Base-by-base conservation (phyloP, 2,888 invertebrate species). In the Asteroscopus sphinx region DNA sequence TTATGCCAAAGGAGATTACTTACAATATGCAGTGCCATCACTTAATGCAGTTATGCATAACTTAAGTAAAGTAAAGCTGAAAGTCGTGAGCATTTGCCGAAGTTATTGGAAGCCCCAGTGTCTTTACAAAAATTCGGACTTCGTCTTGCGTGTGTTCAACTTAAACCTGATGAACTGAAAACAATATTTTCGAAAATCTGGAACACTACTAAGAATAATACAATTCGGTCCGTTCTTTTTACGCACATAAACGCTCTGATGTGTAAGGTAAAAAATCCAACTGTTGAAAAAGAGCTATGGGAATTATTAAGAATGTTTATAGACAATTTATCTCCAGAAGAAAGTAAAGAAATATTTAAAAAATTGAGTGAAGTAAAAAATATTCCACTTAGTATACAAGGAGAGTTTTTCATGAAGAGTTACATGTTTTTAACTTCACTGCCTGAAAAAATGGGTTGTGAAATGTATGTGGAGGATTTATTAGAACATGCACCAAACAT, bases 1-100 rank as follows among this genome's bases (percentile, higher is more conserved):
- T 46, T 93, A 86, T 58, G 89, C 91, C 2, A 87, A 85, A 75
- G 89, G 90, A 17, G 91, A 92, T 68, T 91, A 91, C 58, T 77
- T 91, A 35, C 89, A 91, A 60, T 87, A 76, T 54, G 76, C 80
- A 7, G 76, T 91, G 9, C 86, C 88, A 1, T 90, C 92, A 13
- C 72, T 92, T 6, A 81, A 73, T 55, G 77, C 91, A 5, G 66
- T 91, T 26, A 73, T 88, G 12, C 71, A 82, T 32, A 86, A 89
- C 58, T 57, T 88, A 36, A 88, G 83, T 44, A 55, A 36, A 88
- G 83, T 44, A 55, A 63, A 13, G 58, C 17, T 11, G 74, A 79
- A 36, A 77, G 79, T 47, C 74, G 68, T 3, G 56, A 81, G 7
- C 57, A 81, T 51, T 65, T 90, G 15, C 68, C 72, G 1, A 73